Evolutionary conservation across 1,140 invertebrate genomes (phyloP).

Genomic region (Yoshiicerus persimilis): DNA sequence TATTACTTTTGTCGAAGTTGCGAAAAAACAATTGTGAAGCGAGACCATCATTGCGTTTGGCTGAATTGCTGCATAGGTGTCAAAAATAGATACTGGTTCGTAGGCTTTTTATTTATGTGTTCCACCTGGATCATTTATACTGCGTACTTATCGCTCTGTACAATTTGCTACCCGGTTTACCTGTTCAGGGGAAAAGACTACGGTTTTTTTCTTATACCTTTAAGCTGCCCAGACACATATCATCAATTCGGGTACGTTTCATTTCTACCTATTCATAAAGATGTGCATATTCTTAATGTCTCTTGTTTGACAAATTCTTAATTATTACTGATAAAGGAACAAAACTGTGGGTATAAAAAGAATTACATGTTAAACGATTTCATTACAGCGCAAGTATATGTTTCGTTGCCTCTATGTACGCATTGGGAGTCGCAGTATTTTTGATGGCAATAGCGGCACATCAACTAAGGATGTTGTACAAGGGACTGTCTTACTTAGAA

Average conservation of each 20-base stretch:
- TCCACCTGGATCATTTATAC: conserved; percentile 7
- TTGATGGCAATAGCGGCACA: conserved; percentile 31
- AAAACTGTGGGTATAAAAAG: background rate
- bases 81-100: conserved; percentile 33
- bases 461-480: conserved; percentile 32
- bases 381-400: conserved; percentile 28
- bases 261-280: too few species aligned
- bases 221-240: conserved; percentile 33
- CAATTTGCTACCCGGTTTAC: conserved; percentile 29
- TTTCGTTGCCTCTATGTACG: conserved; percentile 41
- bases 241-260: conserved; percentile 30
- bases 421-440: conserved; percentile 26
- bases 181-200: background rate
- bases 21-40: conserved; percentile 54
- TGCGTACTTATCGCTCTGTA: conserved; percentile 12
- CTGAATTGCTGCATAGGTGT: conserved; percentile 40
- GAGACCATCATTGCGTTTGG: conserved; percentile 60
- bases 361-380: background rate
- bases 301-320: too few species aligned
- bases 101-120: background rate
- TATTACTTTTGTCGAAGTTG: conserved; percentile 55
- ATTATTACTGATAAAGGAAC: too few species aligned
- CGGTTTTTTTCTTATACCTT: conserved; percentile 18
- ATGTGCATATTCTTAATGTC: too few species aligned
- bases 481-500: conserved; percentile 42